Conservation (phyloP, 37 sponge, comb jelly and placozoan genomes). For the Axinella damicornis region DNA sequence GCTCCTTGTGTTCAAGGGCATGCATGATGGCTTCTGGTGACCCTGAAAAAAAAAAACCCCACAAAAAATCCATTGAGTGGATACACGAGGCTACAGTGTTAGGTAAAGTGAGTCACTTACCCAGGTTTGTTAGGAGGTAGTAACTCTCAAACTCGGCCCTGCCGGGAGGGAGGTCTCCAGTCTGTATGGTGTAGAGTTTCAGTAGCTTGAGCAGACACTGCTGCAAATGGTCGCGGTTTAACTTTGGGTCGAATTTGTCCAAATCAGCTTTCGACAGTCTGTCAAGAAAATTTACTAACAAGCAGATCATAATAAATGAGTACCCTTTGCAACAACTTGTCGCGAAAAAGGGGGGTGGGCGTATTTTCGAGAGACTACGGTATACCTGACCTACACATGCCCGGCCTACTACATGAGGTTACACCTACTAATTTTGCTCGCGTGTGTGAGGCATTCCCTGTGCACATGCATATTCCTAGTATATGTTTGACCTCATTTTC, state of each 20-base stretch:
- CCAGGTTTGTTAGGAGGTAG: conserved; percentile 56
- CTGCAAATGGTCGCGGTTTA: conserved; percentile 52
- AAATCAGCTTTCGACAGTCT: conserved; percentile 15
- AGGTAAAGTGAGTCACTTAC: conserved; percentile 4
- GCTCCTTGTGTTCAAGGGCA: neutral
- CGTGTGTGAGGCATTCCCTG: too few species aligned
- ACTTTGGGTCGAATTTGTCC: conserved; percentile 62
- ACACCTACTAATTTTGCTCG: too few species aligned
- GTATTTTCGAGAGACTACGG: too few species aligned
- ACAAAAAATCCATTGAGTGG: neutral
- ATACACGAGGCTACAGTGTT: neutral
- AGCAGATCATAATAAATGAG: too few species aligned
- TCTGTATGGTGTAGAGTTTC: too few species aligned
- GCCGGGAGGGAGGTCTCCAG: too few species aligned
- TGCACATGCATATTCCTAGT: neutral
- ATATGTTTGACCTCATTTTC: too few species aligned
- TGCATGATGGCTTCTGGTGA: neutral
- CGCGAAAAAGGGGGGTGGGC: too few species aligned
- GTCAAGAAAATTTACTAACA: too few species aligned
- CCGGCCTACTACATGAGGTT: too few species aligned
- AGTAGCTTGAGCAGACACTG: conserved; percentile 64
- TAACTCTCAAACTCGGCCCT: conserved; percentile 55
- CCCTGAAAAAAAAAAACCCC: neutral
- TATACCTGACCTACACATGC: too few species aligned
- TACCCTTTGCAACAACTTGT: too few species aligned